Evolutionary conservation across 2,888 invertebrate genomes (phyloP).

Genomic region (Gastrophysa polygoni): DNA sequence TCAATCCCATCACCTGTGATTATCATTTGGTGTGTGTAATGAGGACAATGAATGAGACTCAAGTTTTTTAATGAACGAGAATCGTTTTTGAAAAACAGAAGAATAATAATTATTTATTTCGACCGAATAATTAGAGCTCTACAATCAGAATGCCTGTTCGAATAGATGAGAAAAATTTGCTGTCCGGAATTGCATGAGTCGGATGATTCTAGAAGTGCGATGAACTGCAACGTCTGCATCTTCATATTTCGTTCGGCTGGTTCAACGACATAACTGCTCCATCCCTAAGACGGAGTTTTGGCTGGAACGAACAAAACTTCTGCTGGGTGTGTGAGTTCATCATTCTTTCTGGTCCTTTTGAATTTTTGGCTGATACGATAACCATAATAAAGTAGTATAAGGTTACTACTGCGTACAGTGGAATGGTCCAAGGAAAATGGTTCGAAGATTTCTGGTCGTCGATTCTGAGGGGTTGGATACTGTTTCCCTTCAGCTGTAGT

Average conservation of each 20-base stretch:
- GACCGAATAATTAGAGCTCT: neutral
- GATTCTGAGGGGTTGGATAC: neutral
- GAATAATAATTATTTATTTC: no score
- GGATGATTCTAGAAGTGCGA: no score
- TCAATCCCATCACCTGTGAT: no score
- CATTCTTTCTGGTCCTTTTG: neutral
- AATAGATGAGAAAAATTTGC: neutral
- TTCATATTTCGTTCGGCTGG: neutral
- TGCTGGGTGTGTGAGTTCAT: neutral
- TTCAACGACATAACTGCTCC: neutral
- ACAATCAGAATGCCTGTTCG: no score
- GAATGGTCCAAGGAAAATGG: neutral
- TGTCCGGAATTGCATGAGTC: neutral
- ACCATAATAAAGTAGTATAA: neutral
- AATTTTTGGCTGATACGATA: neutral
- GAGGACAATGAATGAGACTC: no score
- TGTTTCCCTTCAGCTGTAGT: neutral
- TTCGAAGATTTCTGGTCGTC: neutral
- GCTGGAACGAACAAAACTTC: neutral
- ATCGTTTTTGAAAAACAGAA: no score
- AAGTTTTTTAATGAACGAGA: no score
- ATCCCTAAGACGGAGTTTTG: neutral
- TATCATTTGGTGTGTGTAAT: no score
- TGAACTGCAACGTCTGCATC: no score
- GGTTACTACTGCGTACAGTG: neutral